A percentile compares a stretch with the other conserved stretches of the same genome.
These are phyloP conservation scores for Pandemis corylana DNA, from an alignment of 2,888 invertebrate genomes.

Conservation along the genomic window DNA sequence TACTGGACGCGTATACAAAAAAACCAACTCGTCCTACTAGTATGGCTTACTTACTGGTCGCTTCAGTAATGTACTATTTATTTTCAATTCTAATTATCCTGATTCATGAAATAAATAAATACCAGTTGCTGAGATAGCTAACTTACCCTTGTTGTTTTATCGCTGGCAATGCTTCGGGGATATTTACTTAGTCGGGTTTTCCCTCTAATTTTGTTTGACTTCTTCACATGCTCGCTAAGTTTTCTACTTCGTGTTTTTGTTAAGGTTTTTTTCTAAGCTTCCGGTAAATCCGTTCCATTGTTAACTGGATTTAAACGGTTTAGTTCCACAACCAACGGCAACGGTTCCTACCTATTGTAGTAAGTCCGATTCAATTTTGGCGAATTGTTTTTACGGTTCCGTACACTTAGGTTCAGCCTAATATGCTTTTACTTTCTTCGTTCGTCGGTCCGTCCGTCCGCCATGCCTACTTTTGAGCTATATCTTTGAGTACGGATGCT, in stretches of 20 bases:
- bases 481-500: neutral
- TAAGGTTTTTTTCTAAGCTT: conserved; percentile 36
- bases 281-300: conserved; percentile 35
- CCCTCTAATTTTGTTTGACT: conserved; percentile 40
- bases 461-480: neutral
- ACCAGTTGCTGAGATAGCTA: conserved; percentile 18
- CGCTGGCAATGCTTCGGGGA: conserved; percentile 25
- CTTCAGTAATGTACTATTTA: no score
- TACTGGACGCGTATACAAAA: no score
- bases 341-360: conserved; percentile 15
- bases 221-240: conserved; percentile 38
- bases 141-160: conserved; percentile 27
- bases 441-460: neutral
- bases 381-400: conserved; percentile 7
- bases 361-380: conserved; percentile 13
- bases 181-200: conserved; percentile 33
- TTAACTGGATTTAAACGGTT: conserved; percentile 29
- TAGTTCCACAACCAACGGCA: conserved; percentile 20
- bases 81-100: neutral
- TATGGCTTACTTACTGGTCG: no score
- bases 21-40: no score
- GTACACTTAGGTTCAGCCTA: neutral
- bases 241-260: conserved; percentile 39
- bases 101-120: neutral
- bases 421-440: neutral